Percentiles rank a stretch among this genome's conserved stretches.
These are phyloP conservation scores for Cataglyphis rosenhaueri DNA, from an alignment of 2,888 invertebrate genomes.

Conservation along the genomic window DNA sequence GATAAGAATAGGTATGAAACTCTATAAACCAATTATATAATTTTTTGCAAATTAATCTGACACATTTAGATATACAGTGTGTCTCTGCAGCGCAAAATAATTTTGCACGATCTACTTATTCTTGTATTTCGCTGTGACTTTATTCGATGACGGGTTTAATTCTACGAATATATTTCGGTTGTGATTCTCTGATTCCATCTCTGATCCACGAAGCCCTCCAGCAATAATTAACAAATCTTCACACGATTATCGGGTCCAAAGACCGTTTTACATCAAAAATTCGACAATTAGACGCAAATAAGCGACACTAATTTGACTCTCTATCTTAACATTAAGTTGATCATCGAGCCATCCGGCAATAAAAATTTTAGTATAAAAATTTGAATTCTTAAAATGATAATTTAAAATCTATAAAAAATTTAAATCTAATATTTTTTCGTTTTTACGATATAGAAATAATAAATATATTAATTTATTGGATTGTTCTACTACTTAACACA, in stretches of 20 bases:
- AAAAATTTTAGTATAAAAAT: background rate
- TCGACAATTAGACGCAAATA: conserved; percentile 26
- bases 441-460: background rate
- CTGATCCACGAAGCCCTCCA: conserved; percentile 18
- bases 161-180: conserved; percentile 40
- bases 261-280: conserved; percentile 41
- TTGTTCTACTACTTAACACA: background rate
- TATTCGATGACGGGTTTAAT: conserved; percentile 11
- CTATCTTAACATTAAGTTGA: conserved; percentile 1
- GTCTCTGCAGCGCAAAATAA: conserved; percentile 6
- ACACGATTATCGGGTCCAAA: conserved; percentile 58
- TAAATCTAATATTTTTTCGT: background rate
- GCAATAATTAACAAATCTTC: conserved; percentile 60
- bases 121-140: conserved; percentile 8
- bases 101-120: conserved; percentile 24
- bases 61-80: conserved; percentile 1
- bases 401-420: background rate
- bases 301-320: conserved; percentile 7
- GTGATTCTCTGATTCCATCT: conserved; percentile 25
- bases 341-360: conserved; percentile 1
- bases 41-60: conserved; percentile 22
- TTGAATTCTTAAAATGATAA: background rate
- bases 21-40: conserved; percentile 20
- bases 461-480: conserved; percentile 9
- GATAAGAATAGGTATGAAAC: conserved; percentile 19